Evolutionary conservation across 2,888 invertebrate genomes (phyloP).

Genomic region (Dexiosoma caninum): DNA sequence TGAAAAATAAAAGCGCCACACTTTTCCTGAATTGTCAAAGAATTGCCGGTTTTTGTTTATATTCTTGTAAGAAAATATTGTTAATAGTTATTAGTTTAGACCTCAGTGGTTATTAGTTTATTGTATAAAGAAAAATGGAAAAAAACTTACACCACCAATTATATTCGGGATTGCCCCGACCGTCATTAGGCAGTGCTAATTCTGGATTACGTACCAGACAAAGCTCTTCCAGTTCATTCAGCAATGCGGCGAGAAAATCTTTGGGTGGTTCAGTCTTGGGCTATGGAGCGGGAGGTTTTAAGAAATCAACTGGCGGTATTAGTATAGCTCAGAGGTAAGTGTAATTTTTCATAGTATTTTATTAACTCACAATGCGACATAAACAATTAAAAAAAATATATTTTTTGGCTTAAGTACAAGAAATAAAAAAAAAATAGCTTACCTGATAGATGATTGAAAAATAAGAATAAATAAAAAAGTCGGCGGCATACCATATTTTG

Average conservation of each 20-base stretch:
- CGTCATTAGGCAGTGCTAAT: conserved; percentile 66
- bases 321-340: conserved; percentile 54
- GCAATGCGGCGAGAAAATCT: conserved; percentile 69
- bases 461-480: too few relatives aligned
- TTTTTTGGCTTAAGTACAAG: too few relatives aligned
- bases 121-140: conserved; percentile 65
- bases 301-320: conserved; percentile 69
- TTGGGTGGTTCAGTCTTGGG: conserved; percentile 68
- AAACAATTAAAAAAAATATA: too few relatives aligned
- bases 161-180: conserved; percentile 67
- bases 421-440: too few relatives aligned
- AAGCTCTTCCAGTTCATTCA: conserved; percentile 67
- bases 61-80: background rate
- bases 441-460: too few relatives aligned
- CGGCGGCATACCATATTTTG: too few relatives aligned
- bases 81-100: conserved; percentile 1
- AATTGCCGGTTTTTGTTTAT: conserved; percentile 46
- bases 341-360: too few relatives aligned
- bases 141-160: conserved; percentile 71
- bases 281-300: conserved; percentile 63
- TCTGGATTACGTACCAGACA: conserved; percentile 66
- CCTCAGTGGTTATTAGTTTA: too few relatives aligned
- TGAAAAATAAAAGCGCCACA: conserved; percentile 5
- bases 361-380: too few relatives aligned
- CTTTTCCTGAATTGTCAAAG: conserved; percentile 40